Evolutionary conservation across 2,888 invertebrate genomes (phyloP), one percentile per base, ranked within the genome.

Genomic region (Melieria omissa): DNA sequence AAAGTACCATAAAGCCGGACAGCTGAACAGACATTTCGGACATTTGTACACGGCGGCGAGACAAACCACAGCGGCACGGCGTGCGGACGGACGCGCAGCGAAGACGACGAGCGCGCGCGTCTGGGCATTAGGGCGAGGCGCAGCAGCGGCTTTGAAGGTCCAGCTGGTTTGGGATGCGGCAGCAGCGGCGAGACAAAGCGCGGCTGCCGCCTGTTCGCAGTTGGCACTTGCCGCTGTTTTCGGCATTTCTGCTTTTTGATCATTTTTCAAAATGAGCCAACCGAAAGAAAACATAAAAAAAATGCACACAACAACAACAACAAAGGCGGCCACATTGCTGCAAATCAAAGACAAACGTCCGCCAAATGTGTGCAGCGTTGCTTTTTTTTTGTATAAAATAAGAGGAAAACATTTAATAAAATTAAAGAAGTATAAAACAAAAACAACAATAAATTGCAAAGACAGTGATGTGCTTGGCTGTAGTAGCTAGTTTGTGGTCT

Each of bases 211-310:
- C 74, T 73, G 29, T 73, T 74, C 72, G 70, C 47, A 60, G 57
- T 64, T 64, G 67, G 47, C 65, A 61, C 65, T 71, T 16, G 46
- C 29, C 29, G 46, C 58, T 49, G 61, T 62, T 71, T 75, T 66
- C 76, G 73, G 77, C 76, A 76, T 77, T 74, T 72, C 71, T 71
- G 76, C 73, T 77, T 77, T 77, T 77, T 77, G 75, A 77, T 77
- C 75, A 75, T 75, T 75, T 77, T 69, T 72, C 73, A 73, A 74
- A 76, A 74, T 72, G 73, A 64, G 64, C 73, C 29, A n/a, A 16
- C 62, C 70, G 16, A 42, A 49, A 66, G 52, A 58, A 65, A 65
- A 42, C 58, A 57, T 5, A 58, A 64, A 14, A n/a, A 29, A 69
- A 44, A 4, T 29, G 49, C 63, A 46, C 9, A 49, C 49, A 49